Evolutionary conservation across 2,797 vertebrate species (phyloP).

Genomic region (Acanthurus tractus): DNA sequence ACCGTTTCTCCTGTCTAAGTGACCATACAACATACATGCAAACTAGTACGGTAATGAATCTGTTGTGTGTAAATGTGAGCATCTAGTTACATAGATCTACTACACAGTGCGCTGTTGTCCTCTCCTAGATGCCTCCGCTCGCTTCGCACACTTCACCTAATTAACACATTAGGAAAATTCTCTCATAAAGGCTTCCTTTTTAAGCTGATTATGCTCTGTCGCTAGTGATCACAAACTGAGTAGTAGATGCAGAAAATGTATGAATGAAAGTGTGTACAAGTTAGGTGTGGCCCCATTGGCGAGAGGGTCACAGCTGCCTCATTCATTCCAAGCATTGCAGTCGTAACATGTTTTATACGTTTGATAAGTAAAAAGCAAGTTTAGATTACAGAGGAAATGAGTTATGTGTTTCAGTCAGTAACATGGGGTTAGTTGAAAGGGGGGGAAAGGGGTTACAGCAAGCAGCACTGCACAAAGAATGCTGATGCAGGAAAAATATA

Average conservation of each 20-base stretch:
- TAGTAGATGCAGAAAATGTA: slow-evolving; percentile 79
- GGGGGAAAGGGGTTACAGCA: slow-evolving; percentile 72
- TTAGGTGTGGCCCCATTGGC: slow-evolving; percentile 61
- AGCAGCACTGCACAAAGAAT: slow-evolving; percentile 82
- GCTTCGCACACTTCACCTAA: slow-evolving; percentile 55
- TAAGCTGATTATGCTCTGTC: slow-evolving; percentile 58
- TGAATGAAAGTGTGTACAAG: slow-evolving; percentile 78
- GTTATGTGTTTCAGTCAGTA: slow-evolving; percentile 84
- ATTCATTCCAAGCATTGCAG: slow-evolving; percentile 77
- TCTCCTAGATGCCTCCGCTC: slow-evolving; percentile 59
- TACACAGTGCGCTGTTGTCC: slow-evolving; percentile 73
- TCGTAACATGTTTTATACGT: slow-evolving; percentile 68
- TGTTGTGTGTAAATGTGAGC: slow-evolving; percentile 78
- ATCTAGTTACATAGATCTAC: slow-evolving; percentile 84
- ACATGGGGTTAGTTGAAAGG: slow-evolving; percentile 80
- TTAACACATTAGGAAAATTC: slow-evolving; percentile 59
- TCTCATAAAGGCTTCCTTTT: slow-evolving; percentile 58
- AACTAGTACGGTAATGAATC: slow-evolving; percentile 85
- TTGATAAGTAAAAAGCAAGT: slow-evolving; percentile 77
- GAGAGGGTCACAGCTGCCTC: slow-evolving; percentile 72
- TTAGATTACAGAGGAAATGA: slow-evolving; percentile 85
- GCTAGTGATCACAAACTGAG: slow-evolving; percentile 65
- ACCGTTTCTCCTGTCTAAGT: slow-evolving; percentile 77
- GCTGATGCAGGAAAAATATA: slow-evolving; percentile 85
- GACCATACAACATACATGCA: slow-evolving; percentile 89